Base-by-base conservation (phyloP, 2,888 invertebrate species). In the Pyrocoelia pectoralis region DNA sequence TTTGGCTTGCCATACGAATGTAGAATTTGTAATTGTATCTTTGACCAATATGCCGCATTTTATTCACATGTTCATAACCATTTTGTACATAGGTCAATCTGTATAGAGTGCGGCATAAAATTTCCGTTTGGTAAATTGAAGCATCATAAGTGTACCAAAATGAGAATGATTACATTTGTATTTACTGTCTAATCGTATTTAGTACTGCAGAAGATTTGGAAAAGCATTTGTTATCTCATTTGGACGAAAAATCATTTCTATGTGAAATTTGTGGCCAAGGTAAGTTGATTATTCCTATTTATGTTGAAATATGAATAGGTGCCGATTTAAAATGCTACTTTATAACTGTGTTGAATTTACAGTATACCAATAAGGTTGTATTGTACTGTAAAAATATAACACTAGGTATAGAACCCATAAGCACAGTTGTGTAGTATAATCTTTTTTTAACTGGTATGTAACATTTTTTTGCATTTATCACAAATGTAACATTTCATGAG, bases 141-240 rank as follows among this genome's bases (percentile, higher is more conserved):
- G n/a, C 17, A 19, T 12, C 80, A 80, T 65, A 67, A 76, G 49
- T 72, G 77, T 51, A 78, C 78, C 80, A 80, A 51, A 79, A 77
- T 52, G 76, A 77, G 56, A 73, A 78, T 12, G 79, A 79, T 5
- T 78, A 51, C 41, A 5, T 28, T 12, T 66, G 66, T 40, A 24
- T 48, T 14, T 14, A 60, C 12, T 66, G 66, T 33, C 46, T 60
- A 12, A 56, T 50, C 15, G 24, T 43, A 8, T 66, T 66, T 50
- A 48, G 19, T 24, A 61, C 59, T 72, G 55, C 75, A 71, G 54
- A 77, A 72, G 64, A 70, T 76, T 13, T 72, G 68, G 13, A 71
- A 73, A 18, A 77, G 74, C 65, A 70, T 67, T 55, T 55, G 33
- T 65, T 50, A 49, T 41, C 65, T 1, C 80, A 80, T 59, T 69